A percentile compares a stretch with the other conserved stretches of the same genome.
Conservation (phyloP, 1,140 invertebrate species). For the Drosophila serrata region DNA sequence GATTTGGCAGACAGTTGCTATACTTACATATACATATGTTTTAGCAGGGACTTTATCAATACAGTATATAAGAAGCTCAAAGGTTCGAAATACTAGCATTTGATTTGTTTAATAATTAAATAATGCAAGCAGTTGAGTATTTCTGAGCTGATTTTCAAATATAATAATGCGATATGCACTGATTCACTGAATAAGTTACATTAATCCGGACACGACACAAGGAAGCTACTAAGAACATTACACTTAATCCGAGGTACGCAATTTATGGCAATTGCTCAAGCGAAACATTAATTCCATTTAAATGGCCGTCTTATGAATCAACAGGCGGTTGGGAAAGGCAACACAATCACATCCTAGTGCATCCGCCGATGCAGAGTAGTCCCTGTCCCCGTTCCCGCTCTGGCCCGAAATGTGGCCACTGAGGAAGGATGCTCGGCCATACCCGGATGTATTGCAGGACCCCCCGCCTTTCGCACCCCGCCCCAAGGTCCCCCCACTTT, state of each 20-base stretch:
- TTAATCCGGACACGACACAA: slow-evolving; percentile 12
- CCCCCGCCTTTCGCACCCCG: not conserved
- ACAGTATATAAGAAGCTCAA: too few species aligned
- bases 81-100: not conserved
- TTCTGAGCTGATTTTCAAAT: not conserved
- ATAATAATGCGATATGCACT: not conserved
- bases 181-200: slow-evolving; percentile 1
- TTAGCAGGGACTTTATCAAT: too few species aligned
- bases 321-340: slow-evolving; percentile 53
- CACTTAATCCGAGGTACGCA: slow-evolving; percentile 22
- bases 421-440: slow-evolving; percentile 54
- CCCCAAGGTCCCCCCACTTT: not conserved
- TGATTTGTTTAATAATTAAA: not conserved
- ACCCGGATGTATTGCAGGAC: slow-evolving; percentile 26
- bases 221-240: slow-evolving; percentile 22
- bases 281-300: slow-evolving; percentile 50
- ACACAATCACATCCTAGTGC: slow-evolving; percentile 67
- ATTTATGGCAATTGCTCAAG: slow-evolving; percentile 49
- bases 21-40: too few species aligned
- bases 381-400: not conserved
- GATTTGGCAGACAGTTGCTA: too few species aligned
- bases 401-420: slow-evolving; percentile 1
- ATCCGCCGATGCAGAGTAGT: slow-evolving; percentile 40
- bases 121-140: not conserved
- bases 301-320: slow-evolving; percentile 49